Conservation (phyloP, 2,888 invertebrate species). For the Microchrysa polita region DNA sequence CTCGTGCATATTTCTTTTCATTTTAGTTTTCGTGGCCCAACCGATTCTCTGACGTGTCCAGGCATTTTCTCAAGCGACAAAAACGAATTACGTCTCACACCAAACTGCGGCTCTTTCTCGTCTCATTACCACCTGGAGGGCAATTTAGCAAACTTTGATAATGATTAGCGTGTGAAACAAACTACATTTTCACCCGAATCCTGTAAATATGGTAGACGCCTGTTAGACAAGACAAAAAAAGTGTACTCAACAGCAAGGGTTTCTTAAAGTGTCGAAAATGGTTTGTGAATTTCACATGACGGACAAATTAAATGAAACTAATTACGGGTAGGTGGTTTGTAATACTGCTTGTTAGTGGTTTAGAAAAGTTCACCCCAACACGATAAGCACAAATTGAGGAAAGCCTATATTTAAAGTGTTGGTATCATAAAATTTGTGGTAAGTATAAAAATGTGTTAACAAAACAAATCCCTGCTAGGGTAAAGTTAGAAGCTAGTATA, state of each 20-base stretch:
- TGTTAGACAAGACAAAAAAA: background rate
- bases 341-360: background rate
- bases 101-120: conserved; percentile 20
- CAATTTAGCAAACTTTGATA: conserved; percentile 36
- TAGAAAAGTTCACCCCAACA: background rate
- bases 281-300: background rate
- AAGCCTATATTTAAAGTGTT: too few species aligned
- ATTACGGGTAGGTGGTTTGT: background rate
- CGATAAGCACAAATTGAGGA: too few species aligned
- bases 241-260: background rate
- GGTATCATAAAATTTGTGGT: too few species aligned
- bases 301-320: background rate
- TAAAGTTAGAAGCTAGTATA: too few species aligned
- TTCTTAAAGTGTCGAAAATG: background rate
- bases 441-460: too few species aligned
- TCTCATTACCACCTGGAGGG: conserved; percentile 36
- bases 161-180: conserved; percentile 32
- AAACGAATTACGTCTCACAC: background rate
- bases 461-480: too few species aligned
- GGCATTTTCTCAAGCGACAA: too few species aligned
- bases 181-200: conserved; percentile 4
- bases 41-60: too few species aligned
- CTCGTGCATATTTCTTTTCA: background rate
- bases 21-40: background rate
- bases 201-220: background rate